These are phyloP conservation scores for Heliconius sara DNA, from an alignment of 2,888 invertebrate species.

Conservation along the genomic window DNA sequence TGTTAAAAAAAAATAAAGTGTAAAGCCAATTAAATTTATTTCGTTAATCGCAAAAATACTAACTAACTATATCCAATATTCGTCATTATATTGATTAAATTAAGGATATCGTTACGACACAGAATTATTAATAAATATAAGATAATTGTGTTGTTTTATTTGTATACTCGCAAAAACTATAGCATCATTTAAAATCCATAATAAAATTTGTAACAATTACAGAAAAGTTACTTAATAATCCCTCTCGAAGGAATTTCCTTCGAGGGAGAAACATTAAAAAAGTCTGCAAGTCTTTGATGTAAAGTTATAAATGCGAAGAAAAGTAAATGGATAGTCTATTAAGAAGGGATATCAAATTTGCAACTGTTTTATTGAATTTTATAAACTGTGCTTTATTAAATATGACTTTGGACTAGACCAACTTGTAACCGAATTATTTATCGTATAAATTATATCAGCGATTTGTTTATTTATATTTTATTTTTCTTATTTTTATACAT, in stretches of 20 bases:
- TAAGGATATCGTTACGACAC: background rate
- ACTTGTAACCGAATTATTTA: background rate
- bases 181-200: background rate
- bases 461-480: too few relatives aligned
- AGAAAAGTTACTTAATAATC: constrained; percentile 35
- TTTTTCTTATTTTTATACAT: background rate
- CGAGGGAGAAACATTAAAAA: constrained; percentile 22
- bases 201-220: constrained; percentile 15
- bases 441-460: background rate
- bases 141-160: background rate
- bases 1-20: constrained; percentile 71
- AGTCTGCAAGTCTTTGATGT: constrained; percentile 26
- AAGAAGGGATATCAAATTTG: constrained; percentile 20
- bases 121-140: background rate
- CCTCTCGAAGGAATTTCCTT: constrained; percentile 22
- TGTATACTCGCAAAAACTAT: background rate
- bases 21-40: too few relatives aligned
- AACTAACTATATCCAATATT: background rate
- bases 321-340: constrained; percentile 27
- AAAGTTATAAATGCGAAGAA: constrained; percentile 36
- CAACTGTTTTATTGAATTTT: constrained; percentile 16
- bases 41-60: background rate
- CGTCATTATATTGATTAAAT: background rate
- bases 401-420: constrained; percentile 1
- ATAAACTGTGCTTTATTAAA: constrained; percentile 19